Evolutionary conservation across 1,140 invertebrate species (phyloP).

Genomic region (Diabrotica virgifera): DNA sequence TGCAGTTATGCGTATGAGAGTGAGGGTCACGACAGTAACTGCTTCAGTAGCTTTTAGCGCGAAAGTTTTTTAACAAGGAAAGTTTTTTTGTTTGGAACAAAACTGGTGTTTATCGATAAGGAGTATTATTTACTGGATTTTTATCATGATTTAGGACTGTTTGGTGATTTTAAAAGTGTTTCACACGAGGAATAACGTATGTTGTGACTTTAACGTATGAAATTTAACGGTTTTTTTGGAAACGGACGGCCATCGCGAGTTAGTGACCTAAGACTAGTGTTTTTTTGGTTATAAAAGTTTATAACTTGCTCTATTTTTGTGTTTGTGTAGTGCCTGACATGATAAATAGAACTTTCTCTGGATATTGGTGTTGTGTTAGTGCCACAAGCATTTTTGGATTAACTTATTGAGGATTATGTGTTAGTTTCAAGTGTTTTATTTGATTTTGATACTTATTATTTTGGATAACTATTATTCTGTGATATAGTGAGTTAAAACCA

Average conservation of each 20-base stretch:
- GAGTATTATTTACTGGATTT: not conserved
- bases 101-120: not conserved
- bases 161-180: no score
- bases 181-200: no score
- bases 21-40: not conserved
- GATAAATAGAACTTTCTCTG: no score
- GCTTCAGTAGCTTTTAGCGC: not conserved
- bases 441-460: not conserved
- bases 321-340: no score
- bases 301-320: no score
- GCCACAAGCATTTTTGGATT: not conserved
- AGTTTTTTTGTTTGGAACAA: not conserved
- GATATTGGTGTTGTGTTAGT: no score
- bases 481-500: not conserved
- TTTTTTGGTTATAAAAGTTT: not conserved
- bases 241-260: not conserved
- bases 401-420: not conserved
- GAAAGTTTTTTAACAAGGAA: not conserved
- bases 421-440: not conserved
- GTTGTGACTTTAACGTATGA: not conserved
- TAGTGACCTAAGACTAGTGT: not conserved
- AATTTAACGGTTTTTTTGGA: not conserved
- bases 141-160: no score
- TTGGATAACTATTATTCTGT: not conserved
- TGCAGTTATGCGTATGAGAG: not conserved